Conservation (phyloP, 2,888 invertebrate genomes). For the Seira ritae region DNA sequence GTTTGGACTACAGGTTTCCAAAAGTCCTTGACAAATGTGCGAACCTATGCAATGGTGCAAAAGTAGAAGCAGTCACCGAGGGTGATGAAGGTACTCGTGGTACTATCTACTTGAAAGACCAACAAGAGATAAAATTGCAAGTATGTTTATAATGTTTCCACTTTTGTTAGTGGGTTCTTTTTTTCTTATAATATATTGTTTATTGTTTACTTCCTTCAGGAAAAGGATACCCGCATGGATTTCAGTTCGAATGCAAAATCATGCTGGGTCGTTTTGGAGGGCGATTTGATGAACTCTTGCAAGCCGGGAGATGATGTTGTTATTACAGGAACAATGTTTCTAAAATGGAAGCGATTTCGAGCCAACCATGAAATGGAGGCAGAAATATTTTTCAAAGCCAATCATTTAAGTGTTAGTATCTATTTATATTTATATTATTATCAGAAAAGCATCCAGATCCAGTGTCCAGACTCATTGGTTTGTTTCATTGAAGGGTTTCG, state of each 20-base stretch:
- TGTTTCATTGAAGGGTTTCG: slow-evolving; percentile 21
- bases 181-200: slow-evolving; percentile 12
- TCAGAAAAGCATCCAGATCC: no score
- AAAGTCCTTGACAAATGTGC: slow-evolving; percentile 80
- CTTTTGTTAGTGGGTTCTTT: neutral
- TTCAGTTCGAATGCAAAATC: slow-evolving; percentile 85
- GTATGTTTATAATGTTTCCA: slow-evolving; percentile 75
- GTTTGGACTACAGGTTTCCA: slow-evolving; percentile 78
- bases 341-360: no score
- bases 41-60: slow-evolving; percentile 78
- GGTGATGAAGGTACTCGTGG: neutral
- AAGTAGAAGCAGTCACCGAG: slow-evolving; percentile 78
- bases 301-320: slow-evolving; percentile 93
- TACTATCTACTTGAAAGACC: slow-evolving; percentile 81
- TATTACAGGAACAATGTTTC: slow-evolving; percentile 80
- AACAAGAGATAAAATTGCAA: slow-evolving; percentile 91
- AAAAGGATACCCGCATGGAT: slow-evolving; percentile 83
- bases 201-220: slow-evolving; percentile 78
- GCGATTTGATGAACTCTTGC: slow-evolving; percentile 90
- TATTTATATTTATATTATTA: no score
- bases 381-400: slow-evolving; percentile 79
- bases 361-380: no score
- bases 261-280: slow-evolving; percentile 86
- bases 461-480: no score
- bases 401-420: slow-evolving; percentile 76